Base-by-base conservation (phyloP, 1,140 invertebrate species). In the Drosophila murphyi region DNA sequence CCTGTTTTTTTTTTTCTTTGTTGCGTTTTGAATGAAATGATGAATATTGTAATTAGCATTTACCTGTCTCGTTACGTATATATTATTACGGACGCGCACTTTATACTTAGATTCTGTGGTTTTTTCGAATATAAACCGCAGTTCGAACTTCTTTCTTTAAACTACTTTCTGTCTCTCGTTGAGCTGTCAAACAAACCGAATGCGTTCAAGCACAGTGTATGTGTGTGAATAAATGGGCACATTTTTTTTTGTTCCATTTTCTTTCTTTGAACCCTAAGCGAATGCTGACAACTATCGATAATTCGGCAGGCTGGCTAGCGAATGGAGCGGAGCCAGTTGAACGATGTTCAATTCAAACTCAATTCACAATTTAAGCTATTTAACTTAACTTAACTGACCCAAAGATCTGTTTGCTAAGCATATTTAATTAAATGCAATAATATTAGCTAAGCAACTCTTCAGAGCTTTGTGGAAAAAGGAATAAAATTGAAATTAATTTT, bases 101-200 rank as follows among this genome's bases (percentile, higher is more conserved):
- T 71, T 71, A 59, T 71, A 59, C 68, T 75, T 75, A 74, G 55
- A 37, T 51, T 48, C 65, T 56, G 65, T 51, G 20, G 20, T 20
- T 20, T 50, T 48, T 60, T 74, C 43, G 62, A 73, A 70, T 74
- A 56, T 70, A 56, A 62, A 57, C 67, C 59, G 72, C 20, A 62
- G 51, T 62, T 74, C 37, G 51, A 62, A 47, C 55, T 72, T 67
- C 52, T 70, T 43, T 52, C 52, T 71, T 72, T 71, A 60, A 74
- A 74, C 65, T 62, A 55, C 65, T 70, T 74, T 70, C 67, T 62
- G 65, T 62, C 57, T 61, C 51, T 70, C 45, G 43, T 43, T 61
- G 64, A 69, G 56, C 59, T 74, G 43, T 56, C 60, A 72, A 72
- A 67, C 64, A 73, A 73, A 73, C 71, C 64, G 71, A 73, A 73